Evolutionary conservation across 1,140 invertebrate species (phyloP), one percentile per base, ranked within the genome.

Genomic region (Neodiprion virginianus): DNA sequence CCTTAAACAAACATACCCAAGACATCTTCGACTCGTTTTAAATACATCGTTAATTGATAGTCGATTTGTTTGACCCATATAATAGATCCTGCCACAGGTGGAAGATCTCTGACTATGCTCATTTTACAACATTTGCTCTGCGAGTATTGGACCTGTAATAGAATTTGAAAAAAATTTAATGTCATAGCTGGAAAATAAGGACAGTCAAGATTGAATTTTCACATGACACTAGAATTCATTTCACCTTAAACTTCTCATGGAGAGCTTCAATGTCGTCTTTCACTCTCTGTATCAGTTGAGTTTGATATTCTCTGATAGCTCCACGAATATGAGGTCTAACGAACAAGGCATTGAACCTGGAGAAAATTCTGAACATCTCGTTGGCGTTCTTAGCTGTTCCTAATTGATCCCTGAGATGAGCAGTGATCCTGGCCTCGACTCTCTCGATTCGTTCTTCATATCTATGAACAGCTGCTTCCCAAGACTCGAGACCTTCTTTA

Each of bases 1-100:
- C 9, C 73, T 72, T 3, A 69, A 75, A 48, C 73, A 75, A 75
- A 77, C 76, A 89, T 89, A 92, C 95, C 97, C 48, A 99, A 90
- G 61, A 99, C 97, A 91, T 99, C 98, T 90, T 99, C 98, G 7
- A 99, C 98, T 77, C 98, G 92, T 83, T 96, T 94, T 82, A 99
- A 92, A 86, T 99, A 99, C 76, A 97, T 96, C 28, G 96, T 97
- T n/a, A 99, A 90, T 87, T 99, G 98, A 77, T 98, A 93, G 88
- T 99, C 98, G 82, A 99, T 99, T 89, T 99, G 97, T 84, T 96
- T 96, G 2, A 98, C 97, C 98, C 98, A 99, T 78, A 99, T 97
- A 77, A 99, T 99, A 69, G 96, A 98, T 1, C 98, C 98, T 53
- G 97, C 95, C 4, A 99, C 96, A 1, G 97, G 97, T 10, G 98